These are phyloP conservation scores for Rallus crepitans DNA, from an alignment of 2,797 vertebrate genomes.

Conservation along the genomic window DNA sequence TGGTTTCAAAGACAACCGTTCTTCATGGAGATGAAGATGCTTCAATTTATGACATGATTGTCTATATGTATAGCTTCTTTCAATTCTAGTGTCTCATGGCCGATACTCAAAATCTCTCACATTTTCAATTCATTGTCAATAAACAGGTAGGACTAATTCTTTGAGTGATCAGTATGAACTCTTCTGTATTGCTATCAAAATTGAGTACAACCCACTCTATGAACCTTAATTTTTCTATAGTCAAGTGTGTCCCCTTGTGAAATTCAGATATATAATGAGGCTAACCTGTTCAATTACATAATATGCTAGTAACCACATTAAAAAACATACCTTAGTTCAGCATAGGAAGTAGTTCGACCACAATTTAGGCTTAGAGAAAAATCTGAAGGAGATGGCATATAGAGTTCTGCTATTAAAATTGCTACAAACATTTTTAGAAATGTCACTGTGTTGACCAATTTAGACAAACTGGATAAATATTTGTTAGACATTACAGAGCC, in stretches of 20 bases:
- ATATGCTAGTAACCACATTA: background rate
- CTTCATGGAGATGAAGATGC: background rate
- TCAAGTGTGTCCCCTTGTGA: background rate
- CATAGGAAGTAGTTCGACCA: background rate
- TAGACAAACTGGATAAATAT: conserved; percentile 43
- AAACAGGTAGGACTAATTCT: background rate
- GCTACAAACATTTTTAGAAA: background rate
- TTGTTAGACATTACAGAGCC: background rate
- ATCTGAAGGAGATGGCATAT: background rate
- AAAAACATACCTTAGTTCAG: background rate
- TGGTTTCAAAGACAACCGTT: background rate
- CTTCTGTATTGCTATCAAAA: background rate
- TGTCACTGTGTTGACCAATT: background rate
- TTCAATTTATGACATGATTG: background rate
- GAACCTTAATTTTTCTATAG: background rate
- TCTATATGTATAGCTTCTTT: background rate
- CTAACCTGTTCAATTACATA: background rate
- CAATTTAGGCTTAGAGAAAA: background rate
- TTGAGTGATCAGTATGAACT: background rate
- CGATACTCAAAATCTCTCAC: background rate
- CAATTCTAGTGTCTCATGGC: background rate
- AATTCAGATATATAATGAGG: background rate
- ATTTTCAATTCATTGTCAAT: background rate
- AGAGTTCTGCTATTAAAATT: background rate
- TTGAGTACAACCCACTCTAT: background rate